Conservation (phyloP, 2,113 vertebrate species). For the western clawed frog (Xenopus tropicalis) region UCB_Xtro_10.0 CM004444.2:167997501-167998000, state of each 20-base stretch:
- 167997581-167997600: conserved; percentile 31
- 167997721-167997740: conserved; percentile 97
- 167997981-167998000: conserved; percentile 97
- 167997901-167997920: conserved; percentile 71
- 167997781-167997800: conserved; percentile 74
- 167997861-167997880: conserved; percentile 87
- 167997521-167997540: too few relatives aligned
- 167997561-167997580: too few relatives aligned
- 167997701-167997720: conserved; percentile 91
- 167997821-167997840: conserved; percentile 78
- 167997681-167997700: conserved; percentile 94
- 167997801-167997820: conserved; percentile 78
- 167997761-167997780: conserved; percentile 65
- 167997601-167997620: conserved; percentile 89
- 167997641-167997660: conserved; percentile 81
- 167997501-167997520: too few relatives aligned
- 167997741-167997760: conserved; percentile 80
- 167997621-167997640: conserved; percentile 94
- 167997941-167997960: conserved; percentile 67
- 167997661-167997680: conserved; percentile 94
- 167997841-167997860: conserved; percentile 79
- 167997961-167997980: conserved; percentile 90
- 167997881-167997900: conserved; percentile 73
- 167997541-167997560: too few relatives aligned
- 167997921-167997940: conserved; percentile 73